Percentiles rank a stretch among this genome's conserved stretches.
phyloP scores from a whole-genome alignment of 2,113 vertebrate species.

The Mus musculus region DNA sequence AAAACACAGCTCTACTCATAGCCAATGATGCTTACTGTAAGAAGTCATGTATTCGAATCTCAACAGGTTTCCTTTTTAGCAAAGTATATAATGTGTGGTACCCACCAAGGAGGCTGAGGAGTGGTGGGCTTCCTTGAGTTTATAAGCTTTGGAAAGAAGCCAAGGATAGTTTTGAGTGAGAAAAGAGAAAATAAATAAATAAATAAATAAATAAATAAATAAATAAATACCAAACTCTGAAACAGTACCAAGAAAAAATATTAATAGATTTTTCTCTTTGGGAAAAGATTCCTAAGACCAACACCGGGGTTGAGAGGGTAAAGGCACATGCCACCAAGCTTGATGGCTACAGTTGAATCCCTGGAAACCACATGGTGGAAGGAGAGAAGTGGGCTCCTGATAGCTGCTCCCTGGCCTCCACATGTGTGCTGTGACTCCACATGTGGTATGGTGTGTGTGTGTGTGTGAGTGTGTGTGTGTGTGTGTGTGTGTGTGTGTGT shows the following conservation, averaged over 20 bases:
- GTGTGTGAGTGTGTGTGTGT: not conserved
- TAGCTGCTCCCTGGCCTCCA: not conserved
- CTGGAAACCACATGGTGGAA: too few species aligned
- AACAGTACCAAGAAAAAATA: constrained; percentile 58
- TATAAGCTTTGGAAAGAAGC: constrained; percentile 61
- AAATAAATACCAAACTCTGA: constrained; percentile 18
- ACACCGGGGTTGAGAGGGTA: not conserved
- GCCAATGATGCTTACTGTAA: not conserved
- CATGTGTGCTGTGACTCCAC: not conserved
- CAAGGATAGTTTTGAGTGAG: constrained; percentile 1
- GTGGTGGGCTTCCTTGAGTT: constrained; percentile 37
- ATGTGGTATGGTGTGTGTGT: too few species aligned
- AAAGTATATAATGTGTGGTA: not conserved
- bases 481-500: not conserved
- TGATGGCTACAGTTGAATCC: not conserved
- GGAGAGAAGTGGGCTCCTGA: not conserved
- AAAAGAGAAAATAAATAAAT: not conserved
- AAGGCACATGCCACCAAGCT: not conserved
- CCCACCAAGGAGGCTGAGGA: constrained; percentile 54
- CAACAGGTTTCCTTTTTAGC: constrained; percentile 42
- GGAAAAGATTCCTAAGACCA: not conserved
- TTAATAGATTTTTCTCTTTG: not conserved
- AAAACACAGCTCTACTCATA: not conserved
- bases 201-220: not conserved
- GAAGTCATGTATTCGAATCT: not conserved